Conservation (phyloP, 2,888 invertebrate species). For the Phengaris alcon region DNA sequence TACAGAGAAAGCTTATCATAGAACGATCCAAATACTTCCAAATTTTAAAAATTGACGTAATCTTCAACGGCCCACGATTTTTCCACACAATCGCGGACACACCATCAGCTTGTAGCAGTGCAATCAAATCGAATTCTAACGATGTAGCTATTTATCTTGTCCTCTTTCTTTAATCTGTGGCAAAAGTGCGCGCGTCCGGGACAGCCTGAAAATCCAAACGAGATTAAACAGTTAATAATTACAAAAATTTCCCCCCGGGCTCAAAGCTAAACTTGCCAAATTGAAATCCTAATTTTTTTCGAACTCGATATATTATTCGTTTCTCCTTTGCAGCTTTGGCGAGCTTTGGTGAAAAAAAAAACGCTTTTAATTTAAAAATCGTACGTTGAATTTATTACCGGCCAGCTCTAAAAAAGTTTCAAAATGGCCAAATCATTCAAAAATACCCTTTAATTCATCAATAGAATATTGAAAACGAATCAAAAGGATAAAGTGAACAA, state of each 20-base stretch:
- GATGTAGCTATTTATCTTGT: no score
- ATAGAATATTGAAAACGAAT: constrained; percentile 27
- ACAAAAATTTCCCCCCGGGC: neutral
- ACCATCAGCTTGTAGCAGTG: no score
- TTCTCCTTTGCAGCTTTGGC: neutral
- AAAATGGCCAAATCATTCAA: constrained; percentile 12
- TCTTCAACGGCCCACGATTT: no score
- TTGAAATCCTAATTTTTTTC: neutral
- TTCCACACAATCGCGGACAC: no score
- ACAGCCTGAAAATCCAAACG: no score
- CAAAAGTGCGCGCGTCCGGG: no score
- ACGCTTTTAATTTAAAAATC: constrained; percentile 6
- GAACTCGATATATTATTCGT: neutral
- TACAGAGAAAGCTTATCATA: no score
- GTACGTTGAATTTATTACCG: constrained; percentile 9
- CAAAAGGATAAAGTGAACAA: constrained; percentile 38
- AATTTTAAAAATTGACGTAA: no score
- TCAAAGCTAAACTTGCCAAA: neutral
- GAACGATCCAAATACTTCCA: no score
- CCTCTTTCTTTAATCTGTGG: no score
- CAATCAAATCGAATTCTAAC: no score
- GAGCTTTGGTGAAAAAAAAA: neutral
- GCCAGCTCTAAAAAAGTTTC: constrained; percentile 2
- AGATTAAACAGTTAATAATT: no score
- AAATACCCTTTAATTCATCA: constrained; percentile 25